phyloP scores from a whole-genome alignment of 1,140 invertebrate genomes.

The Brachionus manjavacas region DNA sequence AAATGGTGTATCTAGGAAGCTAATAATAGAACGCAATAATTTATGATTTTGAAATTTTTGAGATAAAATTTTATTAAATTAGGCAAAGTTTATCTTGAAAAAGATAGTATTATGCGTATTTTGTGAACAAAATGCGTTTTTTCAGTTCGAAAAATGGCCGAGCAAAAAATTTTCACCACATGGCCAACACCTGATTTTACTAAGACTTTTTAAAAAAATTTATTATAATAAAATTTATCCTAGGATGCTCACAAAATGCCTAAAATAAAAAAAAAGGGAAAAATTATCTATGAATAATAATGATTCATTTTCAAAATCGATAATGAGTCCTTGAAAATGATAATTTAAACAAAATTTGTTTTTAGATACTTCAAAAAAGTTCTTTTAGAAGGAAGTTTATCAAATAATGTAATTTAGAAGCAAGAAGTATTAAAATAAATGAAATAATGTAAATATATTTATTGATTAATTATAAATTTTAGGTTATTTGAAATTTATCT shows the following conservation, averaged over 20 bases:
- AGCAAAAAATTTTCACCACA: neutral
- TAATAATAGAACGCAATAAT: neutral
- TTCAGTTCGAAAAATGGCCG: neutral
- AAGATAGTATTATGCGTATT: neutral
- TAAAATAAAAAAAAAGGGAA: neutral
- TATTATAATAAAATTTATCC: conserved; percentile 2
- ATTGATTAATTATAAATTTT: neutral
- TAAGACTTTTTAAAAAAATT: neutral
- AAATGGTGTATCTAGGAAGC: neutral
- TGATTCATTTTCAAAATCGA: neutral
- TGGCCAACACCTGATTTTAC: neutral
- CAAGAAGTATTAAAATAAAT: neutral
- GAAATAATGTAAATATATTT: neutral
- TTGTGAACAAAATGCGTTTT: neutral
- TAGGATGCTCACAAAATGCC: neutral
- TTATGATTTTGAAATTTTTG: neutral
- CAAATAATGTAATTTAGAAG: neutral
- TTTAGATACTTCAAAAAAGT: neutral
- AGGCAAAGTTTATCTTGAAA: neutral
- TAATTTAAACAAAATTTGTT: neutral
- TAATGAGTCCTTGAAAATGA: neutral
- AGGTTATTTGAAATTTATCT: neutral
- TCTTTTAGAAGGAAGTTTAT: neutral
- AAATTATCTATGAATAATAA: neutral
- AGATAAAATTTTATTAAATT: neutral